Evolutionary conservation across 2,797 vertebrate genomes (phyloP), one percentile per base, ranked within the genome.

Genomic region (Nasua narica): DNA sequence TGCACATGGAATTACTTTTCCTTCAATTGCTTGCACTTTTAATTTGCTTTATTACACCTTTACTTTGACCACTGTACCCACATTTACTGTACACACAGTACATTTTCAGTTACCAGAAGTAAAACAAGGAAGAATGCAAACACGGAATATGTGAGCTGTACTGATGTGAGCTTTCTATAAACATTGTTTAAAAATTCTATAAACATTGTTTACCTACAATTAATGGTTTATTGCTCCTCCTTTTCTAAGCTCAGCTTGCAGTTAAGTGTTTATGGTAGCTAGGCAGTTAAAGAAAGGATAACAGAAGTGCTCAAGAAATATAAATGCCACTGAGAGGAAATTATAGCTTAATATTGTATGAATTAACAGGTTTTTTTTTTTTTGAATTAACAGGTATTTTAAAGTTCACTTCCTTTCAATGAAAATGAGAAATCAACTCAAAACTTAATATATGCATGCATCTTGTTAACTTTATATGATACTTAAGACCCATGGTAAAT

Each of bases 41-140:
- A 88, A 95, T 89, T 92, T 91, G 84, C 79, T 95, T 88, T 91
- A 95, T 94, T 97, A 92, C 3, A 92, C 60, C 43, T 56, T 95
- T 84, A 56, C 62, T 91, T 87, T 86, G 62, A 94, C 70, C 46
- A 35, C 1, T 69, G 23, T 5, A 90, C 23, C n/a, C 48, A 83
- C n/a, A 58, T 43, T 79, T 82, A 88, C 25, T 79, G 50, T 46
- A 90, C 6, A 82, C 29, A 95, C 76, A 90, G 52, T 62, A 88
- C 37, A 86, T 62, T 82, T 89, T 92, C 78, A 88, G 67, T 87
- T 35, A 56, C 8, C 65, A 97, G 67, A 93, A 91, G 83, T 43
- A 91, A 50, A 95, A 86, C 54, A 37, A 1, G 43, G 82, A 87
- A 82, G 86, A 40, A 86, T 54, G 79, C 40, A 88, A 90, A 85